Evolutionary conservation across 2,797 vertebrate species (phyloP), one percentile per base, ranked within the genome.

Genomic region (Oceanodroma leucorhoa): DNA sequence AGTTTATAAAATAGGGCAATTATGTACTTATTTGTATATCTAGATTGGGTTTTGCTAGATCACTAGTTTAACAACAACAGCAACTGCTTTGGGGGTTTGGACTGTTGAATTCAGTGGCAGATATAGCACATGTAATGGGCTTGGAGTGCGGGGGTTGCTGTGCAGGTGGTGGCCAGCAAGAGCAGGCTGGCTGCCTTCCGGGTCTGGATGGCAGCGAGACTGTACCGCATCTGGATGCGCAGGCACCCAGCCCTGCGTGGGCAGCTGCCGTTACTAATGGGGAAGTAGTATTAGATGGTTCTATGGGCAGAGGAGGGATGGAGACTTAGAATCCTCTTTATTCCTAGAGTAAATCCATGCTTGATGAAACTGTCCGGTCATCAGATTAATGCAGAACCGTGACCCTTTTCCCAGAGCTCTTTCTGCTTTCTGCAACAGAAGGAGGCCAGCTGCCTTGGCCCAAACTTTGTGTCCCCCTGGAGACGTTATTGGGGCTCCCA

Each of bases 401-500:
- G 84, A 36, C 10, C 6, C 20, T 69, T 65, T 29, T 88, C 15
- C 34, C 29, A 43, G n/a, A 45, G 32, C 51, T 36, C 55, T 34
- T 55, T 55, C 30, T 21, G 54, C 51, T 54, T 57, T 61, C 53
- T 51, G 55, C 1, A 5, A 19, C 43, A 58, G 50, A 10, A 70
- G 58, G 14, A 53, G 11, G 29, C 8, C 5, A 5, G 20, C 43
- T 38, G 24, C 40, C 40, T 51, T 1, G 1, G 4, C 17, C 20
- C 17, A 66, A 66, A 41, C 20, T 36, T 73, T 3, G 1, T 23
- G 20, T 43, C 11, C n/a, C n/a, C 10, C 14, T 54, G 1, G n/a
- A n/a, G 23, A 70, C 0, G 0, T 57, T 67, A 30, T 1, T 16
- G 2, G n/a, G 72, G 26, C 38, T 85, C 13, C 20, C 29, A 64